These are phyloP conservation scores for Aspidiotus destructor DNA, from an alignment of 2,888 invertebrate species.

Conservation along the genomic window DNA sequence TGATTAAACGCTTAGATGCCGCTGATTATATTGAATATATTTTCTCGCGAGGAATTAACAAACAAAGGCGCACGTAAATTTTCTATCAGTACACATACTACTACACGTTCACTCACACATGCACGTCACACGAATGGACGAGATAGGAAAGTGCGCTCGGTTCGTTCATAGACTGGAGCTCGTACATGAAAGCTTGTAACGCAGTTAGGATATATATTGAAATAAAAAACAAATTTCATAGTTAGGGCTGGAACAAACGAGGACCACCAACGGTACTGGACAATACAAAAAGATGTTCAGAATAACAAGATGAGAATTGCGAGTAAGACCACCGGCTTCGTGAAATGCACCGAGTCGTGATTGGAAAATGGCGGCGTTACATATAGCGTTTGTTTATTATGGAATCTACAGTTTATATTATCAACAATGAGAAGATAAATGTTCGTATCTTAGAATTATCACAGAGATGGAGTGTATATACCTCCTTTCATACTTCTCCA, in stretches of 20 bases:
- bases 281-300: slow-evolving; percentile 31
- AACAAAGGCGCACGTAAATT: not conserved
- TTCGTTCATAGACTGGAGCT: too few species aligned
- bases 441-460: slow-evolving; percentile 28
- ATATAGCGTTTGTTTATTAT: slow-evolving; percentile 29
- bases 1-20: too few species aligned
- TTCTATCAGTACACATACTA: not conserved
- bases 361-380: slow-evolving; percentile 33
- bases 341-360: slow-evolving; percentile 31
- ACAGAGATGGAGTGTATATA: slow-evolving; percentile 10
- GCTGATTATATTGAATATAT: too few species aligned
- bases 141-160: too few species aligned
- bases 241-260: slow-evolving; percentile 27
- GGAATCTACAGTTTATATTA: slow-evolving; percentile 31
- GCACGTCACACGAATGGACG: not conserved
- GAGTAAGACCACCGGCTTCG: slow-evolving; percentile 33
- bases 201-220: slow-evolving; percentile 9
- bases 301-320: slow-evolving; percentile 33
- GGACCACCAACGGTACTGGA: slow-evolving; percentile 32
- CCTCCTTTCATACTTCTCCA: not conserved
- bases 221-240: slow-evolving; percentile 30
- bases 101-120: not conserved
- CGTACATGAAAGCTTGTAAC: too few species aligned
- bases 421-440: slow-evolving; percentile 31
- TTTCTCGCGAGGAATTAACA: not conserved